Base-by-base conservation (phyloP, 2,113 vertebrate genomes). In the human region DNA sequence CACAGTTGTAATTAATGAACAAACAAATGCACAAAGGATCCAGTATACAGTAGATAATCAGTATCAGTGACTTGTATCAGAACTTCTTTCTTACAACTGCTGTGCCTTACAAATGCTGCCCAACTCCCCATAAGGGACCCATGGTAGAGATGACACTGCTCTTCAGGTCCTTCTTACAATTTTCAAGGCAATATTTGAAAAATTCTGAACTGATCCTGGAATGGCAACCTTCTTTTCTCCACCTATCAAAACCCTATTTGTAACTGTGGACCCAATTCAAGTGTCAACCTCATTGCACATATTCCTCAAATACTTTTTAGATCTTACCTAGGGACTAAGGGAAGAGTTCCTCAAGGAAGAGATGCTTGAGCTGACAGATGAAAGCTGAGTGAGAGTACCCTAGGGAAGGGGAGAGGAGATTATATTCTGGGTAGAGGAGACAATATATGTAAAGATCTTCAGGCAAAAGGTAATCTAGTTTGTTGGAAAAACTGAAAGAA, bases 401-500 rank as follows among this genome's bases (percentile, higher is more conserved):
- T 75, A 30, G 38, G 3, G 13, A 78, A 87, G 9, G 30, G 40
- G 8, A 90, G 80, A 13, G 45, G 6, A 55, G 52, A 82, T 25
- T 43, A 6, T 86, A 50, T 93, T 81, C 43, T 35, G 10, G 38
- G 14, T 40, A 72, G 48, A 89, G 40, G 43, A 90, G 55, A 79
- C 55, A 75, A 45, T 66, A 45, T 73, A 35, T 61, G 8, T 35
- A 52, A 84, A 79, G n/a, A 55, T 25, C 38, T 68, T 88, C 43
- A 94, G 30, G 55, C n/a, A 94, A 94, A 52, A 90, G 16, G 8
- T 66, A 66, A 8, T n/a, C 3, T 83, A 73, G 30, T 85, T 89
- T 89, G 13, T 84, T 95, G 70, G 35, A 59, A 94, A 96, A 83
- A 78, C 8, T 59, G 45, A 79, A 93, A 80, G 52, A 64, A 64